These are phyloP conservation scores for Conopomorpha cramerella DNA, from an alignment of 1,140 invertebrate genomes.

Conservation along the genomic window DNA sequence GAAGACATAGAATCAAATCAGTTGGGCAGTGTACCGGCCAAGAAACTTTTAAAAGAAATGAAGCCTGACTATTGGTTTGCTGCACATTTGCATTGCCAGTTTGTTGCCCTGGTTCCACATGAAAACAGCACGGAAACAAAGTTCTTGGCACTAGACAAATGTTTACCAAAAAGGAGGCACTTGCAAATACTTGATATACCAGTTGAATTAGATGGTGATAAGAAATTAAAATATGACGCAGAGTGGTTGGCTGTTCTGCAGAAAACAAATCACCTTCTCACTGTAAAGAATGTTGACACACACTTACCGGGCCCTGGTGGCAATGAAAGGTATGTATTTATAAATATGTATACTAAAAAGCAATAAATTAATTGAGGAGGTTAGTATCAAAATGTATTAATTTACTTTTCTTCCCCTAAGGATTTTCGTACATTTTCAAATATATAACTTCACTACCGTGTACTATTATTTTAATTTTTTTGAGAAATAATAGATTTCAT, in stretches of 20 bases:
- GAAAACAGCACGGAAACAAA: constrained; percentile 67
- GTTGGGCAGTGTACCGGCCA: constrained; percentile 83
- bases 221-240: constrained; percentile 81
- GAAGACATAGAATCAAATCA: constrained; percentile 80
- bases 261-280: constrained; percentile 87
- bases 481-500: too few species aligned
- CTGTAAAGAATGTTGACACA: constrained; percentile 67
- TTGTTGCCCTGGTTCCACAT: constrained; percentile 84
- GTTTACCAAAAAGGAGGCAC: constrained; percentile 85
- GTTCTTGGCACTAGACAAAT: constrained; percentile 96
- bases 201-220: constrained; percentile 57
- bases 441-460: too few species aligned
- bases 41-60: constrained; percentile 77
- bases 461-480: too few species aligned
- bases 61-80: constrained; percentile 95
- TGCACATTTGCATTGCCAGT: constrained; percentile 97
- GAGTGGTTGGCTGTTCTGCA: constrained; percentile 92
- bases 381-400: too few species aligned
- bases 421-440: too few species aligned
- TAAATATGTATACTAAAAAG: too few species aligned
- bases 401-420: too few species aligned
- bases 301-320: constrained; percentile 82
- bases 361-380: too few species aligned
- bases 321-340: constrained; percentile 62
- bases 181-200: constrained; percentile 65